These are phyloP conservation scores for Petrocephalus zakoni DNA, from an alignment of 2,113 vertebrate species.

Conservation along the genomic window DNA sequence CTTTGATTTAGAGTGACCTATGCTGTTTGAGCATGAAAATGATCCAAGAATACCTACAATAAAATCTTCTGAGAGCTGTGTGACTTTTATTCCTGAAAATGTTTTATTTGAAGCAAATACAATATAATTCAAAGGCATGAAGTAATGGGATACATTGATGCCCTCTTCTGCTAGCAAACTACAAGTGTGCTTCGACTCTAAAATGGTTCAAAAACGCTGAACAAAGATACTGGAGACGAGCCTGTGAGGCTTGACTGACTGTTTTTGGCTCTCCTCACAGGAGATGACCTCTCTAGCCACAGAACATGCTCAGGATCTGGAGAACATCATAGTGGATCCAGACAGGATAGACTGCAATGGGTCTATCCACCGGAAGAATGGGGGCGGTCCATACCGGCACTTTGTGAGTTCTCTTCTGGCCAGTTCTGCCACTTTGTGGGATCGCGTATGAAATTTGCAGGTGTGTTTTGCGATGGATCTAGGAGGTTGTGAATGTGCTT, in stretches of 20 bases:
- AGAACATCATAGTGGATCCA: slow-evolving; percentile 64
- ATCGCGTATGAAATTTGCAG: not conserved
- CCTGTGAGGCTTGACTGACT: not conserved
- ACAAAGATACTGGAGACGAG: too few relatives aligned
- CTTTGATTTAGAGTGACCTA: not conserved
- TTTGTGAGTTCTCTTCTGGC: slow-evolving; percentile 71
- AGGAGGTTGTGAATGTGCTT: not conserved
- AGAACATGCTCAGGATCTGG: slow-evolving; percentile 65
- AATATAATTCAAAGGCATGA: not conserved
- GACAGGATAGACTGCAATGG: slow-evolving; percentile 47
- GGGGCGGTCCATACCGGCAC: slow-evolving; percentile 61
- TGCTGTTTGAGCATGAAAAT: not conserved
- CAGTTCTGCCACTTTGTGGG: not conserved
- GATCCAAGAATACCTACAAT: not conserved
- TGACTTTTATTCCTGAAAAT: not conserved
- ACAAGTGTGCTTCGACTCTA: not conserved
- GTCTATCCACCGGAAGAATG: slow-evolving; percentile 42
- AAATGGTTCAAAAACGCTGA: not conserved
- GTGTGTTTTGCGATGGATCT: not conserved
- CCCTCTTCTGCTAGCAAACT: not conserved
- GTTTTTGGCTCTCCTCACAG: slow-evolving; percentile 49
- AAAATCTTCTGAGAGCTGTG: not conserved
- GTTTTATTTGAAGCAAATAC: not conserved
- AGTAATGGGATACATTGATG: not conserved
- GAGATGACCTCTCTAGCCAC: slow-evolving; percentile 71